A percentile compares a stretch with the other conserved stretches of the same genome.
phyloP scores from a whole-genome alignment of 2,888 invertebrate genomes.

The Itoplectis maculator region DNA sequence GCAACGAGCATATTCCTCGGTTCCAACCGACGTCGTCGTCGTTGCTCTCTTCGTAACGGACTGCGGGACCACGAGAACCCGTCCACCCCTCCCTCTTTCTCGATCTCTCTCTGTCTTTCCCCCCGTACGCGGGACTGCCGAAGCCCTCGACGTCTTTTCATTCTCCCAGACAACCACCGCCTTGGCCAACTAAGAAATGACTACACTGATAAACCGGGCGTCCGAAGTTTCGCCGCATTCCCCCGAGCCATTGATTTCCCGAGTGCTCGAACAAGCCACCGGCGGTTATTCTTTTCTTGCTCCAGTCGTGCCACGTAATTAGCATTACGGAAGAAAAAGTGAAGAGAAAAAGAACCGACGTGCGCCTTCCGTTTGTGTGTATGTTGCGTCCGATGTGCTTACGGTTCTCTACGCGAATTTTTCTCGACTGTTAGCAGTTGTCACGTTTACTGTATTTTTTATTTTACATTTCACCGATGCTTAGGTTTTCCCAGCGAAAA shows the following conservation, averaged over 20 bases:
- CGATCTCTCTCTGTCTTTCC: not conserved
- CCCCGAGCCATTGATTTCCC: conserved; percentile 15
- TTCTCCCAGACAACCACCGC: conserved; percentile 7
- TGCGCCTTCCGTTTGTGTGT: not conserved
- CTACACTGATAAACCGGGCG: conserved; percentile 54
- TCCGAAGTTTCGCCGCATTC: conserved; percentile 50
- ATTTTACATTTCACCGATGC: no score
- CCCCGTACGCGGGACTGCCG: not conserved
- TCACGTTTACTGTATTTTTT: no score
- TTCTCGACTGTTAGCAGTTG: no score
- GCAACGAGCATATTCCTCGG: conserved; percentile 26
- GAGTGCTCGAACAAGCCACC: conserved; percentile 7
- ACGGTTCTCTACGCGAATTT: not conserved
- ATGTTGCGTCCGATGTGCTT: not conserved
- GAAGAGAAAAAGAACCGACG: conserved; percentile 27
- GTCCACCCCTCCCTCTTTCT: conserved; percentile 41
- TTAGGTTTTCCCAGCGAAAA: no score
- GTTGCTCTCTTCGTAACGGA: conserved; percentile 33
- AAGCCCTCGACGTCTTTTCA: conserved; percentile 9
- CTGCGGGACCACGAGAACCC: conserved; percentile 44
- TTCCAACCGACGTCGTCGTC: conserved; percentile 27
- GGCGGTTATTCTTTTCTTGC: not conserved
- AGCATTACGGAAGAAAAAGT: conserved; percentile 66
- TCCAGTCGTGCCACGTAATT: conserved; percentile 60
- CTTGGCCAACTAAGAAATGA: conserved; percentile 24